Evolutionary conservation across 92 coral and sea anemone genomes (phyloP), one percentile per base, ranked within the genome.

Genomic region (Zoanthus gigantus): DNA sequence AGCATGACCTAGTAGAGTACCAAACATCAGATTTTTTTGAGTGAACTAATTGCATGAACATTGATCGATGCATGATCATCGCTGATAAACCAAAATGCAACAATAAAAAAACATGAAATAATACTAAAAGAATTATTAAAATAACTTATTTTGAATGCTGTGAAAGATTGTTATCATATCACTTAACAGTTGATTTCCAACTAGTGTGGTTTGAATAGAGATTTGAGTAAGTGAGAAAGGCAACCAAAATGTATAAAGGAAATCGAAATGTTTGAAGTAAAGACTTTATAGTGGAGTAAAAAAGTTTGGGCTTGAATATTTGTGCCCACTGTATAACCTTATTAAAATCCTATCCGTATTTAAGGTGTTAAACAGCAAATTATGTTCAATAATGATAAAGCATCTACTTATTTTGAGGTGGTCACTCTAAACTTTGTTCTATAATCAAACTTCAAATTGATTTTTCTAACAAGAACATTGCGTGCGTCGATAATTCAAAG

Each of bases 41-140:
- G 16, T 37, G 23, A 31, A 37, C n/a, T 7, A 32, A 60, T 47
- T 58, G 58, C 65, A 17, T 78, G 83, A 34, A 77, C 47, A 42
- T 52, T 37, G 68, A 77, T 56, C n/a, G 32, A 37, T 11, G 80
- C 5, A 17, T 77, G n/a, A 44, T 63, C 71, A 28, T 57, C 63
- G 60, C 45, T 81, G 85, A 81, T 66, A 81, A 46, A 18, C 17
- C 12, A 14, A 66, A 44, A 18, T 34, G 45, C 31, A 65, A 17
- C 85, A 81, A 46, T 34, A 34, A 74, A 65, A 23, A 79, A 81
- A 67, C 29, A 65, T 46, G 58, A 42, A 66, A 9, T 30, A 52
- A 57, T 0, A 0, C 17, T 52, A 18, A 16, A 6, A 78, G 9
- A 30, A 50, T 31, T n/a, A 23, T 57, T 3, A 32, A 76, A 5